Evolutionary conservation across 2,888 invertebrate species (phyloP).

Genomic region (Byasa hedistus): DNA sequence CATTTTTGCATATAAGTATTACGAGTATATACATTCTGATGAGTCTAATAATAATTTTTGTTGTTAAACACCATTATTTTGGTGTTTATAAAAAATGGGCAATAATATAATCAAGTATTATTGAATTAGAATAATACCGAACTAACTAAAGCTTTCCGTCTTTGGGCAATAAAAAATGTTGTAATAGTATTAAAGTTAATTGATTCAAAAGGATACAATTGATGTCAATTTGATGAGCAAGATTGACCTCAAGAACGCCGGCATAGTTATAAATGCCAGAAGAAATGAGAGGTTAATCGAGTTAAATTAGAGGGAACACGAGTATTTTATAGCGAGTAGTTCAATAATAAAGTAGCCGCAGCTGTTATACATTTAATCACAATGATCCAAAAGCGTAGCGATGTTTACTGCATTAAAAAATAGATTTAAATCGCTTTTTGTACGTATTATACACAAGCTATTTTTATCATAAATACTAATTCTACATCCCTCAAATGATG

Average conservation of each 20-base stretch:
- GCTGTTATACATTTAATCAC: constrained; percentile 13
- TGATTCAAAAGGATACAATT: constrained; percentile 45
- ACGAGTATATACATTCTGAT: too few relatives aligned
- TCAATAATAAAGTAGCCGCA: constrained; percentile 21
- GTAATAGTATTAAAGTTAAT: constrained; percentile 5
- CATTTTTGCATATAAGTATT: too few relatives aligned
- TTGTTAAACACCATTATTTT: too few relatives aligned
- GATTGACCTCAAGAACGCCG: constrained; percentile 60
- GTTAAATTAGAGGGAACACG: constrained; percentile 47
- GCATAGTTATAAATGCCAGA: constrained; percentile 56
- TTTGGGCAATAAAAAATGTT: background rate
- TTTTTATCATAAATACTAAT: background rate
- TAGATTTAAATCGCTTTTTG: background rate
- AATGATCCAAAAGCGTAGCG: background rate
- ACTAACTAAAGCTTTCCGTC: too few relatives aligned
- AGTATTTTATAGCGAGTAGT: constrained; percentile 14
- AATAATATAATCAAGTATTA: too few relatives aligned
- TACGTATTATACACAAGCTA: background rate
- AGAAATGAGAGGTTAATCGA: constrained; percentile 70
- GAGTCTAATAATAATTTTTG: too few relatives aligned
- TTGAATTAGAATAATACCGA: too few relatives aligned
- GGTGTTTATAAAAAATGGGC: too few relatives aligned
- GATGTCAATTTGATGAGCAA: constrained; percentile 60
- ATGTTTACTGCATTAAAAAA: background rate
- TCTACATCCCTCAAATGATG: background rate